phyloP scores from a whole-genome alignment of 2,113 vertebrate species.

The Larimichthys crocea region DNA sequence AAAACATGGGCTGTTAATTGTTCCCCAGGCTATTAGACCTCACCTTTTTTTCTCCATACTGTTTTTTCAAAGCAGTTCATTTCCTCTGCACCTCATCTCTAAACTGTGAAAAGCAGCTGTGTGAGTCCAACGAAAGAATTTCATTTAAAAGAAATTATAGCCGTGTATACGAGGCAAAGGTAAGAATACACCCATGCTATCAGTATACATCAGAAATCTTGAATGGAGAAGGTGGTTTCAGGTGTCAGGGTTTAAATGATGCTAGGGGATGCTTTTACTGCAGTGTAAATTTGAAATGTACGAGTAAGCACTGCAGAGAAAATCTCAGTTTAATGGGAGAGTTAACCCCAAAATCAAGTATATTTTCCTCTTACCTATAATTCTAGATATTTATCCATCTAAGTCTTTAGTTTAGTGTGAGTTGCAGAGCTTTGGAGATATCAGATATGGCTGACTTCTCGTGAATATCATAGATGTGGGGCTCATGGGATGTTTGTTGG shows the following conservation, averaged over 20 bases:
- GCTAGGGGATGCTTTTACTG: background rate
- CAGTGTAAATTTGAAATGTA: background rate
- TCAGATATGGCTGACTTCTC: too few relatives aligned
- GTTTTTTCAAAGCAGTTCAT: background rate
- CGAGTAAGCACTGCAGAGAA: background rate
- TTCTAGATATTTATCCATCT: too few relatives aligned
- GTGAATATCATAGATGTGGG: too few relatives aligned
- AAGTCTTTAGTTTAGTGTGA: too few relatives aligned
- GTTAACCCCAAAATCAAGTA: too few relatives aligned
- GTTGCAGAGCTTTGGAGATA: too few relatives aligned
- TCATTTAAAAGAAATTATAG: constrained; percentile 52
- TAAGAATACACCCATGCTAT: constrained; percentile 23
- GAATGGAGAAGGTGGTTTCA: constrained; percentile 3
- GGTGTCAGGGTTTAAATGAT: constrained; percentile 19
- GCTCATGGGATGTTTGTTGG: too few relatives aligned
- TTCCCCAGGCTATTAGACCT: background rate
- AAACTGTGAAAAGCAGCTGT: background rate
- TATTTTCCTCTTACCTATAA: too few relatives aligned
- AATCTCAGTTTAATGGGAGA: too few relatives aligned
- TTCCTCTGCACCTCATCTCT: background rate
- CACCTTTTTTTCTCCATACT: background rate
- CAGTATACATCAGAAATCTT: constrained; percentile 19
- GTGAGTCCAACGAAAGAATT: background rate
- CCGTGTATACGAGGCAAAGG: constrained; percentile 15
- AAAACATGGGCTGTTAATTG: background rate